phyloP scores from a whole-genome alignment of 2,888 invertebrate genomes.

The Lepidonotus clava region DNA sequence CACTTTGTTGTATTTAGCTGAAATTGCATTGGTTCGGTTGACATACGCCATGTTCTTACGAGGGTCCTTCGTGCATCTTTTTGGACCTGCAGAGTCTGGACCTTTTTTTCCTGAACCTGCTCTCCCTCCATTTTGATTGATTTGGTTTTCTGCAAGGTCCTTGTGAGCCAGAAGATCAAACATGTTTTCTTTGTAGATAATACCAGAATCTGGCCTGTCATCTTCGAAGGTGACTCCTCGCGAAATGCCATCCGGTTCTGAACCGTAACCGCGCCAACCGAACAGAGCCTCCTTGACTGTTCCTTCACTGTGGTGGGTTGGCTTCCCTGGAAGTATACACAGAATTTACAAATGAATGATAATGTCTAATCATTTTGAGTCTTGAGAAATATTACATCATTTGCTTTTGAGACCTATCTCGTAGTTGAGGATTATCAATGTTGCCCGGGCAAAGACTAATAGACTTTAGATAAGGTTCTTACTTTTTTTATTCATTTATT shows the following conservation, averaged over 20 bases:
- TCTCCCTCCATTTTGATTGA: background rate
- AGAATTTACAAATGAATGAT: too few relatives aligned
- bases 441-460: too few relatives aligned
- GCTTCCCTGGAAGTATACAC: background rate
- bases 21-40: background rate
- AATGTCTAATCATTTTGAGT: too few relatives aligned
- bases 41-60: slow-evolving; percentile 23
- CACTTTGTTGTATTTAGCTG: slow-evolving; percentile 38
- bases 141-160: background rate
- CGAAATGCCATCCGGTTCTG: background rate
- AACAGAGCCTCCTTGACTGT: background rate
- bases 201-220: background rate
- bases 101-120: too few relatives aligned
- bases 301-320: background rate
- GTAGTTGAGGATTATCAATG: too few relatives aligned
- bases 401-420: too few relatives aligned
- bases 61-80: background rate
- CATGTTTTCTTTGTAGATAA: slow-evolving; percentile 24
- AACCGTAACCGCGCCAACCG: background rate
- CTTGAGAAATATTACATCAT: too few relatives aligned
- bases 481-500: too few relatives aligned
- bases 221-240: background rate
- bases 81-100: background rate
- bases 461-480: too few relatives aligned
- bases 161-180: slow-evolving; percentile 25